Percentiles rank a stretch among this genome's conserved stretches.
These are phyloP conservation scores for Argya squamiceps DNA, from an alignment of 2,797 vertebrate species.

Conservation along the genomic window DNA sequence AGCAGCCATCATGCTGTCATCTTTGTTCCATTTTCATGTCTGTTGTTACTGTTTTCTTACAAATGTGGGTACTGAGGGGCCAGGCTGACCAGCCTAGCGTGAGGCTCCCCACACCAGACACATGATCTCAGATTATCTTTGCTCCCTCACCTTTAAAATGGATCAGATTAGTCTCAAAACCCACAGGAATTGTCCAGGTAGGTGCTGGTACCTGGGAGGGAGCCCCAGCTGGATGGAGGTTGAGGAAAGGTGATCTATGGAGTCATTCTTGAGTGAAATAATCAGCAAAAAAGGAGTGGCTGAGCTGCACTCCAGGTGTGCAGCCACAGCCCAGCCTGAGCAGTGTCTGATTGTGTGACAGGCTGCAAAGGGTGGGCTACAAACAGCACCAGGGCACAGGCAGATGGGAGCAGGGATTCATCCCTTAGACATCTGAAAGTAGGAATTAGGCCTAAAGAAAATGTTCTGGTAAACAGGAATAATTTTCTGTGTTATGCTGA, in stretches of 20 bases:
- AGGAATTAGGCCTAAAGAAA: neutral
- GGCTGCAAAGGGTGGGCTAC: neutral
- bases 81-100: neutral
- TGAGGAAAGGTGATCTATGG: rapidly evolving
- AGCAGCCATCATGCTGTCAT: rapidly evolving
- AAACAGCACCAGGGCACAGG: neutral
- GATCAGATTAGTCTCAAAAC: neutral
- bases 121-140: neutral
- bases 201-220: neutral
- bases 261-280: neutral
- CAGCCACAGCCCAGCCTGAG: neutral
- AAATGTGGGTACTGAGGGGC: neutral
- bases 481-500: neutral
- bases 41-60: neutral
- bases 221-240: neutral
- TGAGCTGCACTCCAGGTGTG: neutral
- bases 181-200: neutral
- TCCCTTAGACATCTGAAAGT: neutral
- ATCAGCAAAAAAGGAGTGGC: neutral
- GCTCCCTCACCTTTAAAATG: neutral
- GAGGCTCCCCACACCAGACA: neutral
- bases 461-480: neutral
- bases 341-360: neutral
- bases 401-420: neutral
- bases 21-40: neutral